These are phyloP conservation scores for Oryctes rhinoceros DNA, from an alignment of 1,140 invertebrate genomes.

Conservation along the genomic window DNA sequence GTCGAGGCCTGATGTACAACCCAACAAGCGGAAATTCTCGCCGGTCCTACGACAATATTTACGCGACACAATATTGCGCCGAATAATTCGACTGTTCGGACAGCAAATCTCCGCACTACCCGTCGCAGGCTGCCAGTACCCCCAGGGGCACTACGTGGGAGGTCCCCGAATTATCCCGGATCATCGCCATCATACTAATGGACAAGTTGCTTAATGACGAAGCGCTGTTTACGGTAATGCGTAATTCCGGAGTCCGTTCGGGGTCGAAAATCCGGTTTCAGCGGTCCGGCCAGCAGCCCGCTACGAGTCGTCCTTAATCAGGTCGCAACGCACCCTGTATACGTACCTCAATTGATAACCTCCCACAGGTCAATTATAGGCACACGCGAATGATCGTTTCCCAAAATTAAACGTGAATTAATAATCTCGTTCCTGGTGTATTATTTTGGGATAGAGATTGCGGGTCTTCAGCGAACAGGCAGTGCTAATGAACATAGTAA, in stretches of 20 bases:
- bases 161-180: conserved; percentile 47
- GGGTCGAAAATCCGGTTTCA: conserved; percentile 29
- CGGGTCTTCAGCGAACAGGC: too few relatives aligned
- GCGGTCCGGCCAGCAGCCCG: not conserved
- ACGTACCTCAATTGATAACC: not conserved
- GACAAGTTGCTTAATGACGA: conserved; percentile 56
- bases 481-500: too few relatives aligned
- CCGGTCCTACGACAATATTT: not conserved
- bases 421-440: not conserved
- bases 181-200: conserved; percentile 54
- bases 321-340: not conserved
- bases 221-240: conserved; percentile 55
- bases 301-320: not conserved
- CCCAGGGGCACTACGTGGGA: conserved; percentile 32
- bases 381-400: not conserved
- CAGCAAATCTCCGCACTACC: not conserved
- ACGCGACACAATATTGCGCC: not conserved
- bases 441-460: not conserved
- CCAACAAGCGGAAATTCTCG: not conserved
- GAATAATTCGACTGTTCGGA: not conserved
- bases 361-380: conserved; percentile 9
- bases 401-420: conserved; percentile 28
- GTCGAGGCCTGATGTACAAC: not conserved
- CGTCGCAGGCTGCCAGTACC: not conserved
- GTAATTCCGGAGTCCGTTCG: conserved; percentile 48